Evolutionary conservation across 2,797 vertebrate species (phyloP).

Genomic region (Aeoliscus strigatus): DNA sequence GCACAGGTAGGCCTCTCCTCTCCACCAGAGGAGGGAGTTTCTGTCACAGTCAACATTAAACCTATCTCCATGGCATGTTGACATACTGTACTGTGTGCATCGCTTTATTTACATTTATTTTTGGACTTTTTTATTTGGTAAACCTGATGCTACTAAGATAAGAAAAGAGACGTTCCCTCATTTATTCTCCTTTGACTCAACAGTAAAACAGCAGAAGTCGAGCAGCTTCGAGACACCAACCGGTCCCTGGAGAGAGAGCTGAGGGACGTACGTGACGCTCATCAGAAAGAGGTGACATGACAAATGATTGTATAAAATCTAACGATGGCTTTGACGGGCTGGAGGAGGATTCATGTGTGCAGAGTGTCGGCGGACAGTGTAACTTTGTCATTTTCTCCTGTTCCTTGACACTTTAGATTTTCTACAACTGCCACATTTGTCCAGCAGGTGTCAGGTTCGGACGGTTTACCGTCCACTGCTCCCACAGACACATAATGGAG

Average conservation of each 20-base stretch:
- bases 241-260: conserved; percentile 43
- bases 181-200: conserved; percentile 2
- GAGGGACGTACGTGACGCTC: conserved; percentile 30
- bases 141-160: neutral
- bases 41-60: too few relatives aligned
- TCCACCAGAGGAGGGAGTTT: neutral
- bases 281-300: conserved; percentile 56
- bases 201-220: conserved; percentile 56
- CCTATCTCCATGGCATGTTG: too few relatives aligned
- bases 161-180: too few relatives aligned
- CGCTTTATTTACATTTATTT: too few relatives aligned
- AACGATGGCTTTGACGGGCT: too few relatives aligned
- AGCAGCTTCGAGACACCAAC: conserved; percentile 49
- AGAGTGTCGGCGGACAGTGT: too few relatives aligned
- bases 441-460: conserved; percentile 52
- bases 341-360: too few relatives aligned
- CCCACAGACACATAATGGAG: conserved; percentile 3
- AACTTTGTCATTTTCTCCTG: too few relatives aligned
- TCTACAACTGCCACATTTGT: conserved; percentile 5
- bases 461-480: conserved; percentile 4
- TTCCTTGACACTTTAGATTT: neutral
- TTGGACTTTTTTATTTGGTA: too few relatives aligned
- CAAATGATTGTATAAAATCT: too few relatives aligned
- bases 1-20: conserved; percentile 47
- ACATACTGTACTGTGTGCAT: too few relatives aligned